Base-by-base conservation (phyloP, 2,888 invertebrate genomes). In the Luperina testacea region DNA sequence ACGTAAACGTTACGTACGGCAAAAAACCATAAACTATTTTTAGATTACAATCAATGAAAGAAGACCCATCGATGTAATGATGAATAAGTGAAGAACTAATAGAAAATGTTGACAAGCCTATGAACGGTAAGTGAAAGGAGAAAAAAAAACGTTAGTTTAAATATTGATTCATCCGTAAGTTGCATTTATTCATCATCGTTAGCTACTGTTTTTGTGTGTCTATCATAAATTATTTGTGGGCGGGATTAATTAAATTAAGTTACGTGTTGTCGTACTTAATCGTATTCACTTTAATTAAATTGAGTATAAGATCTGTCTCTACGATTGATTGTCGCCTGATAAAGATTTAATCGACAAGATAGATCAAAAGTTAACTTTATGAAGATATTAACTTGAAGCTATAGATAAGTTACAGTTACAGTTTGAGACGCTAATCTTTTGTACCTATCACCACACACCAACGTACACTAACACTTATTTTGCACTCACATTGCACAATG, bases 401-500 rank as follows among this genome's bases (percentile, higher is more conserved):
- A 17, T 32, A 7, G 7, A n/a, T 1, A n/a, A 27, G 20, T 27
- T 11, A 15, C 11, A 15, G 6, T 45, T n/a, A n/a, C n/a, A n/a
- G n/a, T n/a, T 42, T 27, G 1, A 51, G 48, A 69, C 53, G 68
- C 24, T 4, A 51, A 9, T 53, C 17, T 75, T 85, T 83, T 78
- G 4, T 59, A 64, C 77, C 79, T 87, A 85, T 57, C 6, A 72
- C 86, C 85, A 76, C 27, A 72, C n/a, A 38, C 42, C 51, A 69
- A 77, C 67, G 45, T 74, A 45, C 20, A 83, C 75, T 59, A 61
- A 61, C 88, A 85, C 89, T 90, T 90, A 91, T 91, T 92, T 90
- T 90, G 90, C 90, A 90, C 92, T 91, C 88, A 75, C 80, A 90
- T 94, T 94, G 90, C 92, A 92, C 93, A 94, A 89, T 87, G 88